Base-by-base conservation (phyloP, 2,113 vertebrate species). In the Trachemys scripta region DNA sequence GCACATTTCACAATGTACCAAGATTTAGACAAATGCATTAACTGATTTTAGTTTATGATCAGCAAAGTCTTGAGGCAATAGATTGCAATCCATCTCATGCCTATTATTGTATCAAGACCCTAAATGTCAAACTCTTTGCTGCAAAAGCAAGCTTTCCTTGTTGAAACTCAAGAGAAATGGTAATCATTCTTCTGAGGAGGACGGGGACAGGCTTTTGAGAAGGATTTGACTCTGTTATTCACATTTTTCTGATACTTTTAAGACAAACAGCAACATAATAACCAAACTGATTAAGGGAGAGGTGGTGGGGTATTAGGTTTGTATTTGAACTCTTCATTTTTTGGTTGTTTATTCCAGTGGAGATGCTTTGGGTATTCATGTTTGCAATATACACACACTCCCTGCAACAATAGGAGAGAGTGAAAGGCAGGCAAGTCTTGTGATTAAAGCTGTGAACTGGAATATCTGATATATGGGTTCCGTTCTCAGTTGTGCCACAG, bases 51-150 rank as follows among this genome's bases (percentile, higher is more conserved):
- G 91, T 97, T 97, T 97, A 97, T 78, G 95, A 97, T 94, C 90
- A 95, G 94, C 90, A 93, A 97, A 97, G 96, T 96, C 96, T 97
- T 88, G 85, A 98, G 97, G 96, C 95, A 95, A 96, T 96, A 96
- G 93, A 97, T 83, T 90, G 82, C 83, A 95, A 96, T 96, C 94
- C 95, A 91, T 96, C 85, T 96, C 92, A 88, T 1, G 45, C 94
- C 94, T 97, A 88, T 96, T 97, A 97, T 93, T 96, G 92, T 91
- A 95, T 95, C 95, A 95, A 94, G 95, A 96, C 90, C 90, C 89
- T 90, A 93, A 93, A 95, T 89, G 92, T 94, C 96, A 97, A 94
- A 97, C 90, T 92, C 93, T 97, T 96, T 91, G 84, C 90, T 93
- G 84, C 54, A 80, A 96, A 96, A 95, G 92, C 92, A 96, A 91